Evolutionary conservation across 2,888 invertebrate species (phyloP).

Genomic region (Lomographa bimaculata): DNA sequence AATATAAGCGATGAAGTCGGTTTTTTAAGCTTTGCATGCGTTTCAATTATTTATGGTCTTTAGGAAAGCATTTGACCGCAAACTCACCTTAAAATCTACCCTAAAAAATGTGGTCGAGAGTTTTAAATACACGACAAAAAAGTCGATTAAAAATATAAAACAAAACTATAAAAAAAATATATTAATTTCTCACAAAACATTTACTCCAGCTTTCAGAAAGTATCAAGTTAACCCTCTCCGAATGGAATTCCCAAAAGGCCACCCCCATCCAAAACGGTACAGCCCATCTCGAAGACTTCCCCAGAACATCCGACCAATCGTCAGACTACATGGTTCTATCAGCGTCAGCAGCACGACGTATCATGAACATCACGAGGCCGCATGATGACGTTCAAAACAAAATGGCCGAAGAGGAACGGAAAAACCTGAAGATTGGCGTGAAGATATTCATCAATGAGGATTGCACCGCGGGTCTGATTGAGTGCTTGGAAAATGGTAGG

Average conservation of each 20-base stretch:
- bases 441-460: constrained; percentile 93
- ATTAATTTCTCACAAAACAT: no score
- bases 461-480: constrained; percentile 85
- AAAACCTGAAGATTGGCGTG: constrained; percentile 92
- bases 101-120: no score
- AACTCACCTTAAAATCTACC: no score
- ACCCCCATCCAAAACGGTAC: constrained; percentile 56
- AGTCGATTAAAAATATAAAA: no score
- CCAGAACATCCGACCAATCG: constrained; percentile 44
- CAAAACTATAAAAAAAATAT: no score
- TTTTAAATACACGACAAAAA: no score
- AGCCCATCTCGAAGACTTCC: constrained; percentile 38
- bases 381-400: constrained; percentile 85
- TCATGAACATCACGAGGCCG: constrained; percentile 82
- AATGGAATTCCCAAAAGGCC: constrained; percentile 66
- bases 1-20: no score
- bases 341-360: constrained; percentile 46
- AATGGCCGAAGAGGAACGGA: constrained; percentile 87
- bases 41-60: no score
- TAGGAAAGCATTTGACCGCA: no score
- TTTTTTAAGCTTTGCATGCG: no score
- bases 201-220: constrained; percentile 74
- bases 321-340: constrained; percentile 65
- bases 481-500: constrained; percentile 90
- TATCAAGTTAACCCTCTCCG: constrained; percentile 74